These are phyloP conservation scores for Melieria crassipennis DNA, from an alignment of 2,888 invertebrate species.

Conservation along the genomic window DNA sequence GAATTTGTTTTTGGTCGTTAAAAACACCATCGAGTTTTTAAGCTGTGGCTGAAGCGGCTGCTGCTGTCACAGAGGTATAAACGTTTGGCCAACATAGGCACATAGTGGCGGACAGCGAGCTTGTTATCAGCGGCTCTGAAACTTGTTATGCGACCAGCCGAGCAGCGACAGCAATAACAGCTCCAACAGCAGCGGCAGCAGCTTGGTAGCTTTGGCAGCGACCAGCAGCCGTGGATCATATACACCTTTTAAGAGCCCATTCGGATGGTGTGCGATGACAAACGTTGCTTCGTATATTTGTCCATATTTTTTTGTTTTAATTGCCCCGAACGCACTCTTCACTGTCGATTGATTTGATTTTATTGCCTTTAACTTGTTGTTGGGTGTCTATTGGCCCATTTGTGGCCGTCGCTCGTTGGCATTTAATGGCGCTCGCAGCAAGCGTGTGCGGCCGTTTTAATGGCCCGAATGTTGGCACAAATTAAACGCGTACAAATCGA, in stretches of 20 bases:
- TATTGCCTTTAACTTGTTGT: background rate
- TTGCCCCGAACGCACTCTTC: background rate
- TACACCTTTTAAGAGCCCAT: background rate
- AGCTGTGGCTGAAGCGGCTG: background rate
- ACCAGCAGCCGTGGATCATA: slow-evolving; percentile 17
- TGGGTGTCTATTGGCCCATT: background rate
- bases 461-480: background rate
- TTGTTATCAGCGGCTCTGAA: slow-evolving; percentile 19
- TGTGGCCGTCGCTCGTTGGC: background rate
- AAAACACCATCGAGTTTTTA: slow-evolving; percentile 23
- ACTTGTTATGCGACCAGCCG: slow-evolving; percentile 2
- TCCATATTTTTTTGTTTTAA: background rate
- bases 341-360: background rate
- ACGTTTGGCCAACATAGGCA: background rate
- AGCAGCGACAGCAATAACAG: slow-evolving; percentile 1
- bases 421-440: background rate
- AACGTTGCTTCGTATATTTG: background rate
- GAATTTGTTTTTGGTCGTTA: slow-evolving; percentile 29
- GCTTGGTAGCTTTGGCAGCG: background rate
- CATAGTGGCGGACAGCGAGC: background rate
- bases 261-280: background rate
- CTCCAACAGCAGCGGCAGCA: background rate
- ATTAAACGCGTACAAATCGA: slow-evolving; percentile 6
- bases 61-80: background rate
- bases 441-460: background rate